A percentile compares a stretch with the other conserved stretches of the same genome.
Evolutionary conservation across 2,113 vertebrate genomes (phyloP).

Genomic region (Irena cyanogastra): DNA sequence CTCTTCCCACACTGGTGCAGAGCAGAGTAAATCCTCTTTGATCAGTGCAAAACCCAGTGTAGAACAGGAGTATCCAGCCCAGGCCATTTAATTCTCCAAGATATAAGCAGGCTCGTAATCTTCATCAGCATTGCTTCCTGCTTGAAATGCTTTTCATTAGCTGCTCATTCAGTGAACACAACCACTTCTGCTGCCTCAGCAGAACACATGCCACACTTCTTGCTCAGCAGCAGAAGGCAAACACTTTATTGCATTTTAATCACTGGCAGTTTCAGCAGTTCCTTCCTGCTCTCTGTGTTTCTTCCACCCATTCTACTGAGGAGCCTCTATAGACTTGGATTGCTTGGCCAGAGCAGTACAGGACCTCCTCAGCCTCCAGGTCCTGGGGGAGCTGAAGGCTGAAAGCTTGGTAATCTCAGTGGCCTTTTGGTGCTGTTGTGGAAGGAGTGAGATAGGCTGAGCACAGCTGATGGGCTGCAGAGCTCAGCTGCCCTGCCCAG

Average conservation of each 20-base stretch:
- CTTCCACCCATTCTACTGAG: background rate
- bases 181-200: slow-evolving; percentile 59
- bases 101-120: background rate
- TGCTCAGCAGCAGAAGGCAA: slow-evolving; percentile 47
- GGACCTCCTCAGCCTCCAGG: background rate
- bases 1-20: background rate
- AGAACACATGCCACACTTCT: slow-evolving; percentile 40
- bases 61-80: slow-evolving; percentile 40
- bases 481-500: background rate
- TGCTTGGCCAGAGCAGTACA: background rate
- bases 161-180: slow-evolving; percentile 57
- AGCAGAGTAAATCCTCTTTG: background rate
- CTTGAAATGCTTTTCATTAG: slow-evolving; percentile 62
- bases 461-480: background rate
- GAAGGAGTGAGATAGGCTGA: background rate
- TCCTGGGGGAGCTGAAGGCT: background rate
- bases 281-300: slow-evolving; percentile 16
- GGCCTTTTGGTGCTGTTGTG: background rate
- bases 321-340: background rate
- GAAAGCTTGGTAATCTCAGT: background rate
- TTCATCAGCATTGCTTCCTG: slow-evolving; percentile 55
- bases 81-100: background rate
- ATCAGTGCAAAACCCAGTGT: slow-evolving; percentile 27
- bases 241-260: slow-evolving; percentile 43
- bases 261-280: background rate